Base-by-base conservation (phyloP, 2,888 invertebrate genomes). In the Ophonus ardosiacus region DNA sequence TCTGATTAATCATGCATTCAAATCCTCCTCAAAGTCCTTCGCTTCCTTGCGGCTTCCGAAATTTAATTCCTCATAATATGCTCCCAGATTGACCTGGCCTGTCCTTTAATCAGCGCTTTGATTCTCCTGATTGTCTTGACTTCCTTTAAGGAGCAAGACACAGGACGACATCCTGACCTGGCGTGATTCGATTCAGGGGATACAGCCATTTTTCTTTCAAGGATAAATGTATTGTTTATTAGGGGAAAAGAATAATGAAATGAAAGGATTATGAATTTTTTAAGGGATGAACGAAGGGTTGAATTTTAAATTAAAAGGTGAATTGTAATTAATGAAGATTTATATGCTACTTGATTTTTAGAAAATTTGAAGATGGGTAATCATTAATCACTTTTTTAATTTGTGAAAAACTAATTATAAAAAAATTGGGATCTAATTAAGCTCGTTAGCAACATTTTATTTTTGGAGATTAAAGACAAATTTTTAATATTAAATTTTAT, bases 181-280 rank as follows among this genome's bases (percentile, higher is more conserved):
- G 10, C 78, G 51, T 76, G 74, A 76, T 76, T 76, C 43, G 51
- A 76, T 76, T 76, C 24, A 68, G 38, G 68, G 68, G 68, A 68
- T 4, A 31, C 31, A 31, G 38, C 51, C 78, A 78, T 56, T 78
- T 78, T 78, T 76, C 74, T 76, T 78, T 78, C 21, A 24, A 78
- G 56, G 56, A 21, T 78, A 78, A 78, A 57, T 78, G 78, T 78
- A 78, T 78, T 78, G 78, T 78, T 78, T 78, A 78, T 78, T 78
- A 13, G 31, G 78, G 78, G 78, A 78, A 78, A 18, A 56, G 78
- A 78, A 78, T 78, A 78, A 78, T 78, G 56, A n/a, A 78, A 78
- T 57, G 78, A n/a, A 56, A 57, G 78, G 56, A 56, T 78, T 78
- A 78, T 78, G 78, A 78, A 78, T 78, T 78, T 78, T 78, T 78